phyloP scores from a whole-genome alignment of 2,113 vertebrate genomes.

The Ctenomys sociabilis region DNA sequence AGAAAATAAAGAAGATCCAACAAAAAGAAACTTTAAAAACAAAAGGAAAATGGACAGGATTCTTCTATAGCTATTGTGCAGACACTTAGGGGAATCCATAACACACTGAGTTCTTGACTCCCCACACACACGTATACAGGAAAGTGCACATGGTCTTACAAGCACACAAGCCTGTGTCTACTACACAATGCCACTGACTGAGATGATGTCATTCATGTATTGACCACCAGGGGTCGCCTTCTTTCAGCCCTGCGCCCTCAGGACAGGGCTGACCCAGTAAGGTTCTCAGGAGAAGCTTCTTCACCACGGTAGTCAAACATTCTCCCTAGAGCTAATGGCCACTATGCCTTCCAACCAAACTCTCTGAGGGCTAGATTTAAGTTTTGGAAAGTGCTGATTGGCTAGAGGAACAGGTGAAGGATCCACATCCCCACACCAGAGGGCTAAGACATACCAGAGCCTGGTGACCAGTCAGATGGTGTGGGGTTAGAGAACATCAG shows the following conservation, averaged over 20 bases:
- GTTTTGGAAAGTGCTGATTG: background rate
- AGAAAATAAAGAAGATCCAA: constrained; percentile 50
- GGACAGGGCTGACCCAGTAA: background rate
- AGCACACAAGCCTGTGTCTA: background rate
- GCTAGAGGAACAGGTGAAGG: background rate
- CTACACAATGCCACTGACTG: accelerated
- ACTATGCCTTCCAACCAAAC: accelerated
- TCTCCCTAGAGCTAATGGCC: background rate
- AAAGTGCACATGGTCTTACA: background rate
- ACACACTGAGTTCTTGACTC: background rate
- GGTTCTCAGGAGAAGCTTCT: background rate
- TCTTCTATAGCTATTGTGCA: background rate
- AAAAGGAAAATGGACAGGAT: background rate
- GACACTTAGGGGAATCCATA: background rate
- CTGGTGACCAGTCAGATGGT: background rate
- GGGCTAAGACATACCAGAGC: background rate
- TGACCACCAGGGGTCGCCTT: constrained; percentile 57
- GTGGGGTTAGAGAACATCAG: background rate
- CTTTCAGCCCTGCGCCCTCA: background rate
- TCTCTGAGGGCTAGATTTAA: background rate
- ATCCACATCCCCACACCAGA: background rate
- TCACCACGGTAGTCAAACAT: background rate
- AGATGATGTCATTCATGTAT: background rate
- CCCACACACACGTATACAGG: background rate
- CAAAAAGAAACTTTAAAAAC: background rate